Evolutionary conservation across 2,797 vertebrate genomes (phyloP), one percentile per base, ranked within the genome.

Genomic region (Sciurus carolinensis): DNA sequence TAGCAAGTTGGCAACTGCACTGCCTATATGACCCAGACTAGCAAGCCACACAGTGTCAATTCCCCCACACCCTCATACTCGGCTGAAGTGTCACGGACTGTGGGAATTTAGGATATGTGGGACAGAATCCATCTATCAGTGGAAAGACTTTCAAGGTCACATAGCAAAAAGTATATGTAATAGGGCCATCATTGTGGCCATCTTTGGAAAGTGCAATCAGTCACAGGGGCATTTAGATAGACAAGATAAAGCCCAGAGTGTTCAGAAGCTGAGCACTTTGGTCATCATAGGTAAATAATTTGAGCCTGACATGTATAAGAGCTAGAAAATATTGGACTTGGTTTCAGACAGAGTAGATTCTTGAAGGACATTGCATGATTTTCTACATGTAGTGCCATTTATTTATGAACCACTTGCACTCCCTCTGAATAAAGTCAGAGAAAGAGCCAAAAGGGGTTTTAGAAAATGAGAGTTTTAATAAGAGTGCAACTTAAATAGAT

Each of bases 391-490:
- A 8, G 42, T 50, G 18, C 72, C 76, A 17, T 90, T 77, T 94
- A 67, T 69, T 85, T 90, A 50, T 62, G 59, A 92, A 39, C 85
- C 39, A 17, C 42, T 3, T 47, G 14, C 14, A 30, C 3, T 10
- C 54, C 72, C 54, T 91, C 28, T 33, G 44, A 87, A 69, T 92
- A 66, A 81, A 96, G 64, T 88, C 88, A 92, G 77, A 92, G 64
- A 75, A 95, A 59, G 44, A 88, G 64, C 89, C 82, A 95, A 82
- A 77, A 79, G 75, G 36, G 73, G 71, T 76, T 87, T 90, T 64
- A 94, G 80, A 83, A 89, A 95, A 94, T 94, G 90, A 95, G 91
- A 72, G n/a, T 95, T 97, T 94, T 93, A 88, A 79, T 71, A 96
- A 83, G n/a, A 94, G 82, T 90, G 20, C 73, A 86, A 95, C 89